These are phyloP conservation scores for Merodon equestris DNA, from an alignment of 2,888 invertebrate species.

Conservation along the genomic window DNA sequence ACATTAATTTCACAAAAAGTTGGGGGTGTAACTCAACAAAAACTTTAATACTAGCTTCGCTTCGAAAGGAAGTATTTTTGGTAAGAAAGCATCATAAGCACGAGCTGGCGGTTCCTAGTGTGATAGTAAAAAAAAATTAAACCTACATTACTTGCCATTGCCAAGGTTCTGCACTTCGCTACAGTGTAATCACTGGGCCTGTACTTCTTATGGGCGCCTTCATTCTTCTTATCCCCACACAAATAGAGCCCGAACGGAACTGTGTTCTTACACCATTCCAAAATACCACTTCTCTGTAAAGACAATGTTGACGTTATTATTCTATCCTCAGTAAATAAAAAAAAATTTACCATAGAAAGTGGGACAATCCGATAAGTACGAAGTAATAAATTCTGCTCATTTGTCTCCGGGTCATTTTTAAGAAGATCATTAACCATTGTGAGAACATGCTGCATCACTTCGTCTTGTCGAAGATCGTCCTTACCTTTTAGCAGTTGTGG, in stretches of 20 bases:
- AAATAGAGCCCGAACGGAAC: conserved; percentile 88
- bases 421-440: conserved; percentile 92
- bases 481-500: conserved; percentile 89
- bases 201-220: conserved; percentile 85
- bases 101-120: too few relatives aligned
- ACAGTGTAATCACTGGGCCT: conserved; percentile 79
- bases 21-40: too few relatives aligned
- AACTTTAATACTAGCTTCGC: too few relatives aligned
- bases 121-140: too few relatives aligned
- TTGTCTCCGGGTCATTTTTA: conserved; percentile 84
- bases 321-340: too few relatives aligned
- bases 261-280: conserved; percentile 97
- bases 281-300: conserved; percentile 86
- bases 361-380: conserved; percentile 91
- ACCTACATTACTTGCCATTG: conserved; percentile 77
- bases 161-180: conserved; percentile 75
- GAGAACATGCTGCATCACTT: conserved; percentile 99
- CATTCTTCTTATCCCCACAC: conserved; percentile 79
- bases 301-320: neutral
- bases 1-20: too few relatives aligned
- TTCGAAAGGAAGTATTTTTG: too few relatives aligned
- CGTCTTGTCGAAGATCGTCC: conserved; percentile 97
- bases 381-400: conserved; percentile 85
- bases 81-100: too few relatives aligned
- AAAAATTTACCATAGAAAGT: conserved; percentile 72